Evolutionary conservation across 2,113 vertebrate genomes (phyloP).

Genomic region (Rallus limicola): DNA sequence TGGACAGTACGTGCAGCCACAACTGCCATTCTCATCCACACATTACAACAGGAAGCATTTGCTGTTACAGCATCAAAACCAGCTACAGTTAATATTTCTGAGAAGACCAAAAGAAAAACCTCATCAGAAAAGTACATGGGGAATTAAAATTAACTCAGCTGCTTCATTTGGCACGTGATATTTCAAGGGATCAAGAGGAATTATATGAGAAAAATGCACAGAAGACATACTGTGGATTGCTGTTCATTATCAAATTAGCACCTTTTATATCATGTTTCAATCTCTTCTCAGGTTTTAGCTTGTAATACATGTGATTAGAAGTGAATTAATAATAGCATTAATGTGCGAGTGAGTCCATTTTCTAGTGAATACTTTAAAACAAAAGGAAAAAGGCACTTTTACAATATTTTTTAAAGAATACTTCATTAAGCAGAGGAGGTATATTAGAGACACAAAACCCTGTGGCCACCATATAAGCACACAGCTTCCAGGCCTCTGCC

Average conservation of each 20-base stretch:
- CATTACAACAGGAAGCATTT: not conserved
- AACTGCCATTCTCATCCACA: not conserved
- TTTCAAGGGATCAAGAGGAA: slow-evolving; percentile 24
- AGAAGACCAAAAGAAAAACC: not conserved
- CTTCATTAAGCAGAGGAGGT: not conserved
- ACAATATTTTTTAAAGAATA: not conserved
- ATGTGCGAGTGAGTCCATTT: not conserved
- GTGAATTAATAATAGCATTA: slow-evolving; percentile 25
- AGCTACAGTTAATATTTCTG: not conserved
- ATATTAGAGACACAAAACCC: not conserved
- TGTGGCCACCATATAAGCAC: not conserved
- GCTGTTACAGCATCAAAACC: not conserved
- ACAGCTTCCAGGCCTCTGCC: not conserved
- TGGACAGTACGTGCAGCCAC: not conserved
- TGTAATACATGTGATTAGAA: not conserved
- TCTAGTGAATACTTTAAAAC: not conserved
- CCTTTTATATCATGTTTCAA: slow-evolving; percentile 29
- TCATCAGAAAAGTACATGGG: not conserved
- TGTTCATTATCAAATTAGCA: slow-evolving; percentile 4
- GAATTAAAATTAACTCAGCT: slow-evolving; percentile 13
- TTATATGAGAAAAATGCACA: slow-evolving; percentile 13
- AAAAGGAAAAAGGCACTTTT: not conserved
- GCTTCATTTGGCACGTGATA: not conserved
- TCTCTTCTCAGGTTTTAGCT: not conserved
- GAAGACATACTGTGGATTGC: not conserved